Percentiles rank a stretch among this genome's conserved stretches.
Evolutionary conservation across 2,113 vertebrate genomes (phyloP).

Genomic region (Dryoscopus gambensis): DNA sequence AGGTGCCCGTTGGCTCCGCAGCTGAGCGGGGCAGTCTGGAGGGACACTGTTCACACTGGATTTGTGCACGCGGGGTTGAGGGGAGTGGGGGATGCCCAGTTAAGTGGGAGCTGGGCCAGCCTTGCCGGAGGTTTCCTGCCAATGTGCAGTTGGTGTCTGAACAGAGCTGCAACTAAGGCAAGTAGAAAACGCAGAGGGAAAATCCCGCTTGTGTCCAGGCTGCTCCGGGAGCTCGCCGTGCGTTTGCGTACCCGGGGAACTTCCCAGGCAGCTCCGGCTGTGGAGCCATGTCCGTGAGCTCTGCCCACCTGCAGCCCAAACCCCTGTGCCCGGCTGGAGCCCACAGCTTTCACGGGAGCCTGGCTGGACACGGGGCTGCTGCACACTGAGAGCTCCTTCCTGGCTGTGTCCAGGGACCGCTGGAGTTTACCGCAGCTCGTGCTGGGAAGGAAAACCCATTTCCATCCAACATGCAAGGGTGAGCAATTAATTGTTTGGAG

Average conservation of each 20-base stretch:
- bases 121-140: not conserved
- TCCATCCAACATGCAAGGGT: not conserved
- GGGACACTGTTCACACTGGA: accelerated
- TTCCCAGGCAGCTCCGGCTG: not conserved
- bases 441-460: not conserved
- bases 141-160: accelerated
- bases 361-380: not conserved
- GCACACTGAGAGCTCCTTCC: not conserved
- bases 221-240: accelerated
- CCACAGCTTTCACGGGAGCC: not conserved
- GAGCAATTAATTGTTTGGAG: not conserved
- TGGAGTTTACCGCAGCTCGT: accelerated
- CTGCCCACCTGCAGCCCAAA: accelerated
- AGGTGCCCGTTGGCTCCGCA: accelerated
- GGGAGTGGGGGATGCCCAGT: not conserved
- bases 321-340: not conserved
- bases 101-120: not conserved
- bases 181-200: not conserved
- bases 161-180: accelerated
- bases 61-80: not conserved
- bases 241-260: not conserved
- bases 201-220: accelerated
- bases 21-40: not conserved
- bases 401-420: accelerated
- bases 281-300: accelerated